Base-by-base conservation (phyloP, 2,113 vertebrate species). In the Lanius collurio region DNA sequence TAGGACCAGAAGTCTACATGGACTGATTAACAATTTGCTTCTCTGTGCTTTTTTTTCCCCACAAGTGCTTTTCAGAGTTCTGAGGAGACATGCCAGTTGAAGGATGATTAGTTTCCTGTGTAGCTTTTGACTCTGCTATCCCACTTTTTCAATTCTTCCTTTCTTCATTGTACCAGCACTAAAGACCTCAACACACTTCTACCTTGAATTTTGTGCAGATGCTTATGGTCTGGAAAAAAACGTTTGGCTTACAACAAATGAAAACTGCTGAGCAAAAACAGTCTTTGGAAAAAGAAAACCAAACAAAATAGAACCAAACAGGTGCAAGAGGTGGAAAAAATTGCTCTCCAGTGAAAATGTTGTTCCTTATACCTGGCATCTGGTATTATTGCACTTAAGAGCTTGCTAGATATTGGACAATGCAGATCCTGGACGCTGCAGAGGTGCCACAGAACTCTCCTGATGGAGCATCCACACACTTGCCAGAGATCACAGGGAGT, bases 401-500 rank as follows among this genome's bases (percentile, higher is more conserved):
- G 16, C 30, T 64, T 62, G n/a, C 10, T 71, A 27, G 35, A 33
- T 44, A 16, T 11, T 16, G 33, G 44, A 13, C 47, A 23, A 5
- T 15, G 50, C 62, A 80, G 47, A 39, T 44, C 10, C 31, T 37
- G 31, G 47, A 17, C 31, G 11, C 7, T 7, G 62, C 68, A 82
- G 49, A 62, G 24, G 15, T 24, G 44, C 8, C 46, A 3, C 26
- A 28, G n/a, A 62, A 19, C 12, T 11, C 22, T 64, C 9, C 37
- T 11, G 37, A 26, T 1, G 10, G 28, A 77, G 28, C 6, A 1
- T 21, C 57, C 47, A 7, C 9, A 5, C 8, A 0, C 10, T 23
- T 31, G 20, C 31, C 11, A 7, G 35, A 31, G 26, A n/a, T 6
- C 12, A 27, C 19, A 14, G 19, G 26, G 15, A 55, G 3, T 10